Percentiles rank a stretch among this genome's conserved stretches.
Conservation (phyloP, 2,113 vertebrate genomes). For the Cisticola juncidis region DNA sequence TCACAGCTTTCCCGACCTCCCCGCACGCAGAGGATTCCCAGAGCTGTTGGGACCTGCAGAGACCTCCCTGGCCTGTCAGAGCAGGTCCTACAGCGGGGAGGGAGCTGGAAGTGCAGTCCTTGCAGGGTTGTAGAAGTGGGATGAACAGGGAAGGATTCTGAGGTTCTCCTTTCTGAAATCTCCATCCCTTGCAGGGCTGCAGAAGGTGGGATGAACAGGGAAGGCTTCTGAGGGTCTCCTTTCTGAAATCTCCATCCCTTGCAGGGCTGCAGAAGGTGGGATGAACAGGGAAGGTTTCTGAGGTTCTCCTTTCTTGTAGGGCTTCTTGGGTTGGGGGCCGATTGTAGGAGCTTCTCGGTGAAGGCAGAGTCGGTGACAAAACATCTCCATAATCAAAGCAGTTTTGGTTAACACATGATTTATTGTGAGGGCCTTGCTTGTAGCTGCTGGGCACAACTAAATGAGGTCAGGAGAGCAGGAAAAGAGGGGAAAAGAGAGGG, state of each 20-base stretch:
- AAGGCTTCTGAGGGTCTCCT: not conserved
- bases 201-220: not conserved
- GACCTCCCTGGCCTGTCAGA: fast-evolving
- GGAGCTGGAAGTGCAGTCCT: not conserved
- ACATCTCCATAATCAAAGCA: too few species aligned
- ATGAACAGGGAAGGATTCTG: not conserved
- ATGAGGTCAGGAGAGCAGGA: too few species aligned
- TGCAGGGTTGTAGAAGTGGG: too few species aligned
- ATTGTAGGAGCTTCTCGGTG: too few species aligned
- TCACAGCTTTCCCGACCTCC: not conserved
- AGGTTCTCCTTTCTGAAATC: not conserved
- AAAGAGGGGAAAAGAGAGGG: too few species aligned
- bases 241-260: too few species aligned
- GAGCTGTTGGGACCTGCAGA: not conserved
- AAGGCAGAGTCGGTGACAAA: too few species aligned
- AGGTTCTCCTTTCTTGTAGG: not conserved
- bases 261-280: too few species aligned
- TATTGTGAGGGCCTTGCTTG: too few species aligned
- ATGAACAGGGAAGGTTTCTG: not conserved
- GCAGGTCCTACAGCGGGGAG: not conserved
- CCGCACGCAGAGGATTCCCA: fast-evolving
- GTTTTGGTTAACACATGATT: too few species aligned
- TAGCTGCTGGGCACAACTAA: too few species aligned
- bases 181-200: fast-evolving
- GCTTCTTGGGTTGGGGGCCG: too few species aligned